Evolutionary conservation across 1,140 invertebrate genomes (phyloP), one percentile per base, ranked within the genome.

Genomic region (Choristoneura fumiferana): DNA sequence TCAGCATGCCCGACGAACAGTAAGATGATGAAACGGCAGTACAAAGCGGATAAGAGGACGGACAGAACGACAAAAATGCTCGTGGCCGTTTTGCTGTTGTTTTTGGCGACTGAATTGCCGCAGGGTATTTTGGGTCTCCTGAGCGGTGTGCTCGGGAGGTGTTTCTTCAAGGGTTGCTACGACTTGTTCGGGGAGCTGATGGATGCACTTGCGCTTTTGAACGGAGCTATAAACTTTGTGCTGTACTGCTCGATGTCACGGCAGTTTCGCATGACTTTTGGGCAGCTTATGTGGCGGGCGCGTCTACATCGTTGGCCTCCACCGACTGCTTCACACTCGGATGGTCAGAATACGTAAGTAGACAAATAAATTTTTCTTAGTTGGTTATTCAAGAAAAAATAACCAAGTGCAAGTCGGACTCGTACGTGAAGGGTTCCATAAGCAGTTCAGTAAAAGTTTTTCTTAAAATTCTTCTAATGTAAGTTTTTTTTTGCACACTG

Each of bases 191-290:
- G 96, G 0, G 96, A 97, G 76, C 72, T 98, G 8, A 96, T 98
- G 94, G 97, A 99, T 81, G 93, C 97, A 8, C 86, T 98, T 57
- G 97, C 97, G 0, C 88, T 98, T 4, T 89, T 98, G 33, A 99
- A 98, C 89, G 96, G 96, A 4, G 95, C 96, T 6, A 95, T 98
- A 52, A 98, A 98, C 78, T 98, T 99, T 79, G 94, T 98, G 35
- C 91, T 99, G 3, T 99, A 98, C 79, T 98, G 97, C 68, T 94
- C 94, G 17, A 99, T 98, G 97, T 97, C 95, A 52, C 91, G 95
- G 54, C 96, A 98, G 90, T 98, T 98, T 83, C 91, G 97, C 10
- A 92, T 93, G 56, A 97, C 96, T 1, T 98, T 98, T 79, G 92
- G 93, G 3, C 92, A 94, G 60, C 78, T 97, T 29, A 96, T 98